Evolutionary conservation across 2,888 invertebrate species (phyloP).

Genomic region (Mongoloraphidia duomilia): DNA sequence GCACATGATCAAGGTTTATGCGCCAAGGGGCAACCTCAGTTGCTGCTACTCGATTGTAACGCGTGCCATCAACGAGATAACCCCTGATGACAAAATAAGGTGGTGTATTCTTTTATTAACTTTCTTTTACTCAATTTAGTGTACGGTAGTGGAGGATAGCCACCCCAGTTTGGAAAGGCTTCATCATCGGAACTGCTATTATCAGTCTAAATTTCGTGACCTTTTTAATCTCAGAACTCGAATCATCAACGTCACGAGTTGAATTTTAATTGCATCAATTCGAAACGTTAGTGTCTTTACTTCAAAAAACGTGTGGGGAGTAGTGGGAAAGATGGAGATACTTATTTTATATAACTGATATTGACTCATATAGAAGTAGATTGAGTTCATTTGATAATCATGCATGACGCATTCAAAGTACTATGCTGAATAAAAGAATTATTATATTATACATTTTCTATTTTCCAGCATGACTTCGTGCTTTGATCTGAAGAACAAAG

Average conservation of each 20-base stretch:
- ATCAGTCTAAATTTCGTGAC: too few relatives aligned
- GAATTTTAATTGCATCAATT: too few relatives aligned
- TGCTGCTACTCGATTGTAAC: conserved; percentile 26
- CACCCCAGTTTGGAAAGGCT: too few relatives aligned
- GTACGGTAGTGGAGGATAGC: too few relatives aligned
- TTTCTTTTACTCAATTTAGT: not conserved
- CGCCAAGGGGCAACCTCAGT: conserved; percentile 14
- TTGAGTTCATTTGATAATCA: not conserved
- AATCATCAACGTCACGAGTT: too few relatives aligned
- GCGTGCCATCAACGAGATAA: conserved; percentile 13
- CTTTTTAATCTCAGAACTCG: too few relatives aligned
- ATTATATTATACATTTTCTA: not conserved
- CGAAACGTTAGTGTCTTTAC: too few relatives aligned
- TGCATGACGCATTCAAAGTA: too few relatives aligned
- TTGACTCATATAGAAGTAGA: not conserved
- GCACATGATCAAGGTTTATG: conserved; percentile 20
- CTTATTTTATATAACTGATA: not conserved
- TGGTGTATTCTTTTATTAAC: conserved; percentile 4
- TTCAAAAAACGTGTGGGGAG: too few relatives aligned
- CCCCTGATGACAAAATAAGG: conserved; percentile 11
- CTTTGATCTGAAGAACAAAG: conserved; percentile 7
- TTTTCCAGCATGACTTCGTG: conserved; percentile 11
- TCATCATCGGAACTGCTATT: too few relatives aligned
- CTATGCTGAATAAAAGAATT: too few relatives aligned
- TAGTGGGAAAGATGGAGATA: not conserved